These are phyloP conservation scores for Neogobius melanostomus DNA, from an alignment of 2,113 vertebrate species.

Conservation along the genomic window DNA sequence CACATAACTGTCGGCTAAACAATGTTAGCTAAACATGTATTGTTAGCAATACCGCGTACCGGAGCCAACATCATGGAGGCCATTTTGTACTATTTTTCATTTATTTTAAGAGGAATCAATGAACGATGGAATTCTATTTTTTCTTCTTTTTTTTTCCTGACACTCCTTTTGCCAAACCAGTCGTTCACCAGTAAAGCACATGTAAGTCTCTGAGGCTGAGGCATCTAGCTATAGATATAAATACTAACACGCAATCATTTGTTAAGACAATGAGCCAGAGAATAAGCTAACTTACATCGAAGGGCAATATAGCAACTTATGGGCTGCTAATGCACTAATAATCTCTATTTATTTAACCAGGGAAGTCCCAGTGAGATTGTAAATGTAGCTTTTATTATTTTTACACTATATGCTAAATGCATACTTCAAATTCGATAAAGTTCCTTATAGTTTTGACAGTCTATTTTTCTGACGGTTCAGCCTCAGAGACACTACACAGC, in stretches of 20 bases:
- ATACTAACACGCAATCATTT: not conserved
- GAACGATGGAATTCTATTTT: not conserved
- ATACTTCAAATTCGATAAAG: too few relatives aligned
- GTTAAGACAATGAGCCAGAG: not conserved
- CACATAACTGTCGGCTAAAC: too few relatives aligned
- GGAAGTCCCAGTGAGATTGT: too few relatives aligned
- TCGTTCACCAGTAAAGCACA: not conserved
- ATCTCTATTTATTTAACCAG: too few relatives aligned
- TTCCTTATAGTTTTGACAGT: not conserved
- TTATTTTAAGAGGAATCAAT: not conserved
- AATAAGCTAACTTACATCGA: not conserved
- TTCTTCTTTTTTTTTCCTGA: not conserved
- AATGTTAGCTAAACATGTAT: too few relatives aligned
- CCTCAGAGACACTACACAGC: constrained; percentile 21
- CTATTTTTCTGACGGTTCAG: not conserved
- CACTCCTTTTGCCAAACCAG: constrained; percentile 7
- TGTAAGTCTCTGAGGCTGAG: constrained; percentile 17
- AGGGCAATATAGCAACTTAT: too few relatives aligned
- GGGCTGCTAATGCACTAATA: too few relatives aligned
- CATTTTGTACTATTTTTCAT: not conserved
- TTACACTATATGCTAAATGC: too few relatives aligned
- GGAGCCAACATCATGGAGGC: not conserved
- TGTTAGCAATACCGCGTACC: too few relatives aligned
- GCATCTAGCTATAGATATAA: not conserved
- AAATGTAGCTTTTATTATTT: too few relatives aligned